These are phyloP conservation scores for Eubucco bourcierii DNA, from an alignment of 2,113 vertebrate species.

Conservation along the genomic window DNA sequence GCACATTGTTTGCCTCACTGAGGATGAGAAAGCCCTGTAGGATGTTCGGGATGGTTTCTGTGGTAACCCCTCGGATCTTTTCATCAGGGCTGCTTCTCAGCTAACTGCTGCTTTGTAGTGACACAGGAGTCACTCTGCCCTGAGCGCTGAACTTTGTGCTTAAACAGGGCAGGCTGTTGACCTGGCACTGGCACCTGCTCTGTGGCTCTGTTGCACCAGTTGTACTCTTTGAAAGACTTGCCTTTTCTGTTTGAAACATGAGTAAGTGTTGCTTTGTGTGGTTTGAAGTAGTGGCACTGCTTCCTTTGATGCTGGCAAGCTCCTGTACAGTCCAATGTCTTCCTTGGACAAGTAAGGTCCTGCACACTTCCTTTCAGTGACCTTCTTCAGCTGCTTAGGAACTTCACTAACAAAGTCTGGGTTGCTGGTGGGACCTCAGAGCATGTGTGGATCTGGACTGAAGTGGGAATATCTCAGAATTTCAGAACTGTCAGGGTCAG, in stretches of 20 bases:
- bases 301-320: not conserved
- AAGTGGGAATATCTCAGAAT: not conserved
- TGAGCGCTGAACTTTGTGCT: not conserved
- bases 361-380: rapidly evolving
- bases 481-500: too few relatives aligned
- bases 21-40: not conserved
- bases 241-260: not conserved
- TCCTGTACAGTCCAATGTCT: rapidly evolving
- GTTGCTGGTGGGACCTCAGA: not conserved
- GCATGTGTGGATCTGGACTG: not conserved
- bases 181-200: not conserved
- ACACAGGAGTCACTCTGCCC: not conserved
- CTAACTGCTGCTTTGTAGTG: not conserved
- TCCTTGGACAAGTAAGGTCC: not conserved
- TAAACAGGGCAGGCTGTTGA: not conserved
- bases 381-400: not conserved
- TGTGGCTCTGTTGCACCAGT: not conserved
- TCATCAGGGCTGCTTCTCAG: not conserved
- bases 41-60: too few relatives aligned
- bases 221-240: not conserved
- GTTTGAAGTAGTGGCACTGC: not conserved
- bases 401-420: not conserved
- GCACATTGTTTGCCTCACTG: rapidly evolving
- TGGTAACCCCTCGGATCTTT: not conserved
- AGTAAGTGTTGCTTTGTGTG: not conserved